Percentiles rank a stretch among this genome's conserved stretches.
Evolutionary conservation across 23 tunicate species (phyloP).

Genomic region (Oikopleura albicans): DNA sequence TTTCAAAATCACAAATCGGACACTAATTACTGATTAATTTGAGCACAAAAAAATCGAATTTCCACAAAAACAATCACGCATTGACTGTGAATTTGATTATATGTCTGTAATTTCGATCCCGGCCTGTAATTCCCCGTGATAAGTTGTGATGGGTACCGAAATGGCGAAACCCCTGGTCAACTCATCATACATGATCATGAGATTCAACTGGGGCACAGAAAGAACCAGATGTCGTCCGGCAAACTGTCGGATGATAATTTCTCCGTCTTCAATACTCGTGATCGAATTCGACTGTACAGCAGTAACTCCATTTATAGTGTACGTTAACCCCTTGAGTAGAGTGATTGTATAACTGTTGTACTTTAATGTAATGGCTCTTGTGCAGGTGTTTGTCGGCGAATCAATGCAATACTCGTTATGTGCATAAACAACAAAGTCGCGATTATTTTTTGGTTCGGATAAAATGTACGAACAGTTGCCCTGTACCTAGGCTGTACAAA

Average conservation of each 20-base stretch:
- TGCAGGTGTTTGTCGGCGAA: conserved; percentile 22
- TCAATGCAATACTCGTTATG: conserved; percentile 22
- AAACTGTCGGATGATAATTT: background rate
- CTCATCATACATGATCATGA: conserved; percentile 21
- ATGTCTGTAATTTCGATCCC: no score
- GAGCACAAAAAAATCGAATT: no score
- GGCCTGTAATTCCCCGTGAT: conserved; percentile 19
- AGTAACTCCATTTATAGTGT: background rate
- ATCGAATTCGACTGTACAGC: background rate
- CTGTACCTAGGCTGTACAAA: no score
- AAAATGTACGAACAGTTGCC: conserved; percentile 25
- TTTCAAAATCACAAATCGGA: no score
- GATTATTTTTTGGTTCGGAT: background rate
- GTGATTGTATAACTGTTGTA: conserved; percentile 17
- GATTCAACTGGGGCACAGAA: background rate
- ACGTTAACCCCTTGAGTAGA: background rate
- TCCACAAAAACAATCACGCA: no score
- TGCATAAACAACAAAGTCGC: conserved; percentile 19
- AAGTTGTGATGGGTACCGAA: conserved; percentile 13
- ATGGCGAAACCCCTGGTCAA: conserved; percentile 23
- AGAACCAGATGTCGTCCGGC: background rate
- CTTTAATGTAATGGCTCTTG: conserved; percentile 12
- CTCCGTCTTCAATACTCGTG: conserved; percentile 12
- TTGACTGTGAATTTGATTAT: no score
- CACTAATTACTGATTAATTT: no score